phyloP scores from a whole-genome alignment of 35 echinoderm and acorn worm species.

The Heliocidaris tuberculata region DNA sequence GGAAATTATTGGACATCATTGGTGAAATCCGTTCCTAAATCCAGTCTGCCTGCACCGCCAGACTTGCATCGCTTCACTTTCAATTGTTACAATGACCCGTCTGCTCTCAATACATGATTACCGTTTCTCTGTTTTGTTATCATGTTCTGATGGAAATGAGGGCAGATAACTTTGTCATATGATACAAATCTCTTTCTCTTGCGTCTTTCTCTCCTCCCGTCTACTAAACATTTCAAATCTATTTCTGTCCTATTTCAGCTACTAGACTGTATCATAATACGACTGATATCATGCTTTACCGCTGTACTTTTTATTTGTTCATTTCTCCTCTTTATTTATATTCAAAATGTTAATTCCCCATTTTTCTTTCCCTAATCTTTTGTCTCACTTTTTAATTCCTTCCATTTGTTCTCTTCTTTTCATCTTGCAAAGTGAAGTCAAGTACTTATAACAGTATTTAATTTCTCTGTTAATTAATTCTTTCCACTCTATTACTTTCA shows the following conservation, averaged over 20 bases:
- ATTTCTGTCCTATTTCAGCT: not conserved
- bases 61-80: not conserved
- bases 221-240: not conserved
- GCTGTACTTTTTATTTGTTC: not conserved
- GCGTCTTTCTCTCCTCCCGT: not conserved
- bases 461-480: not conserved
- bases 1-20: constrained; percentile 13
- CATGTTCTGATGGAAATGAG: not conserved
- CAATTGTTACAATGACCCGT: not conserved
- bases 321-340: not conserved
- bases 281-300: no score
- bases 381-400: not conserved
- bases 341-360: not conserved
- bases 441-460: not conserved
- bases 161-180: not conserved
- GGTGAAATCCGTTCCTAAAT: not conserved
- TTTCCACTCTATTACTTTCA: not conserved
- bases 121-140: not conserved
- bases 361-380: not conserved
- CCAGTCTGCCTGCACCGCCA: not conserved
- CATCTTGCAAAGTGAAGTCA: not conserved
- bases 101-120: not conserved
- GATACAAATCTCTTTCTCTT: not conserved
- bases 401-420: not conserved
- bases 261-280: not conserved